Conservation (phyloP, 30 jellyfish, hydroid and myxozoan species). For the Hydractinia echinata region DNA sequence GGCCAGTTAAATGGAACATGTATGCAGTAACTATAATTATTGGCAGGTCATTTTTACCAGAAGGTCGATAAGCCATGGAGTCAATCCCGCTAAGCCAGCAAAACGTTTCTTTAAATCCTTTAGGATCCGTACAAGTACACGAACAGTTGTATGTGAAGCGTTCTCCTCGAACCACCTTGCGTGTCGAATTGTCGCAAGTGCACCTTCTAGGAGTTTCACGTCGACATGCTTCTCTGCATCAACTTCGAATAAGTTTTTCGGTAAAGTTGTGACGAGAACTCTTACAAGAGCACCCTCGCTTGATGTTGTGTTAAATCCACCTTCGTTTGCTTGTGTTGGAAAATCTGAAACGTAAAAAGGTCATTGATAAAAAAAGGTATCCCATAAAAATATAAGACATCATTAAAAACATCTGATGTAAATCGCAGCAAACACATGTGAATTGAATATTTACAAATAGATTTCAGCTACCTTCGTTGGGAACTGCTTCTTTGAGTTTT, state of each 20-base stretch:
- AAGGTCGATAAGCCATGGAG: constrained; percentile 90
- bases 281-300: constrained; percentile 82
- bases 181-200: constrained; percentile 88
- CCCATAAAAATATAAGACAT: not conserved
- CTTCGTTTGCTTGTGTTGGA: constrained; percentile 88
- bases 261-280: constrained; percentile 82
- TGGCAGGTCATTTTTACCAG: constrained; percentile 35
- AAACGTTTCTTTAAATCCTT: constrained; percentile 75
- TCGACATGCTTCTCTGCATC: constrained; percentile 86
- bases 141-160: constrained; percentile 93
- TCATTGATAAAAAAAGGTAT: not conserved
- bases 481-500: constrained; percentile 43
- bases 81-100: constrained; percentile 68
- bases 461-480: constrained; percentile 51
- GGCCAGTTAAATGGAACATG: no score
- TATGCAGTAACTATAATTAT: not conserved
- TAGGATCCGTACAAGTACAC: constrained; percentile 67
- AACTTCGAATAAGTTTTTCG: constrained; percentile 67
- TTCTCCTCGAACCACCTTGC: constrained; percentile 96
- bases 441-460: not conserved
- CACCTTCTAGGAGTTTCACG: constrained; percentile 83
- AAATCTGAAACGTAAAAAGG: constrained; percentile 33
- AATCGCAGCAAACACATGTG: not conserved
- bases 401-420: not conserved
- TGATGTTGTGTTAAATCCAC: constrained; percentile 82